A percentile compares a stretch with the other conserved stretches of the same genome.
These are phyloP conservation scores for Diachrysia chrysitis DNA, from an alignment of 2,888 invertebrate genomes.

Conservation along the genomic window DNA sequence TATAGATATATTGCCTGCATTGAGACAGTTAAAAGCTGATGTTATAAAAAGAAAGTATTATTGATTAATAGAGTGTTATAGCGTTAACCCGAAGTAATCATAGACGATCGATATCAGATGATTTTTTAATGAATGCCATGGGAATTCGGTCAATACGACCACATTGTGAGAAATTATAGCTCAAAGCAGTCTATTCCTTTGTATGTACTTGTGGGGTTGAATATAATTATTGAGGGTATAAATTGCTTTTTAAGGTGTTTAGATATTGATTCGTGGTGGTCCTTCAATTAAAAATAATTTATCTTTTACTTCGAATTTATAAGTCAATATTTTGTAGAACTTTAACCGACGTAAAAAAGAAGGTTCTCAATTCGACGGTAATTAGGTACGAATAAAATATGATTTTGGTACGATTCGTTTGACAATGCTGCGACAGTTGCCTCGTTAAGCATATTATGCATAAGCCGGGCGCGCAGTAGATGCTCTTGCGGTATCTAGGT, in stretches of 20 bases:
- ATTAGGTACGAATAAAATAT: too few species aligned
- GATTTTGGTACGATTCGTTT: too few species aligned
- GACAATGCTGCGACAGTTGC: too few species aligned
- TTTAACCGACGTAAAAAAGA: too few species aligned
- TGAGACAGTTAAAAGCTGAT: neutral
- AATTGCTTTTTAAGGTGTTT: neutral
- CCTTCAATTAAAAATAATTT: too few species aligned
- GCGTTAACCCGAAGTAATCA: neutral
- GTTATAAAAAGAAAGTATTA: conserved; percentile 2
- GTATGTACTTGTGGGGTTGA: neutral
- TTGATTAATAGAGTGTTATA: conserved; percentile 11
- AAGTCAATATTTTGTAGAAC: too few species aligned
- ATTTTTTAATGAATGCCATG: conserved; percentile 48
- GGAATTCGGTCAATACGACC: conserved; percentile 14
- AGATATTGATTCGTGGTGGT: neutral
- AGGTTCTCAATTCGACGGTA: too few species aligned
- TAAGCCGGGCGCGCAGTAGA: too few species aligned
- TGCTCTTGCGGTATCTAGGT: too few species aligned
- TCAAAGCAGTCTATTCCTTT: neutral
- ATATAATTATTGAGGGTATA: neutral
- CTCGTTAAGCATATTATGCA: too few species aligned
- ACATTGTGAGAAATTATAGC: conserved; percentile 15
- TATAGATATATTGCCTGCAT: too few species aligned
- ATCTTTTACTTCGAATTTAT: too few species aligned
- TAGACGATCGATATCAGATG: conserved; percentile 39